Evolutionary conservation across 2,888 invertebrate species (phyloP).

Genomic region (Harpalus rufipes): DNA sequence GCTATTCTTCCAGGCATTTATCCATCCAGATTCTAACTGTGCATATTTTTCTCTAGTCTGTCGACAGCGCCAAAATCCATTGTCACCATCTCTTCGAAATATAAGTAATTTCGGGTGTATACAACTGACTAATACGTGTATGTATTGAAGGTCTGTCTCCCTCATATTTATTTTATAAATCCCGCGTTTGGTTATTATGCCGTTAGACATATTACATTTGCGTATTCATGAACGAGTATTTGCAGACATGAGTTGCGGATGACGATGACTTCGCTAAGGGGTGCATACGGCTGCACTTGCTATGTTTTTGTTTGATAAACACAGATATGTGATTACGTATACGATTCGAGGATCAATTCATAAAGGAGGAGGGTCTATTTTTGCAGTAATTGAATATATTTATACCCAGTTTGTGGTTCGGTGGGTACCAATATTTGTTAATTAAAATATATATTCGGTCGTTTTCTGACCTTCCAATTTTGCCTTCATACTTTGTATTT

Average conservation of each 20-base stretch:
- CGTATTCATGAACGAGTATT: conserved; percentile 47
- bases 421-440: not conserved
- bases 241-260: conserved; percentile 15
- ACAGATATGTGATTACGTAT: not conserved
- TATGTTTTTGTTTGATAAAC: not conserved
- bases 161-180: conserved; percentile 4
- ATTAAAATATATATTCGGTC: no score
- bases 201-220: conserved; percentile 50
- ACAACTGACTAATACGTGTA: not conserved
- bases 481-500: no score
- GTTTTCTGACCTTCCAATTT: no score
- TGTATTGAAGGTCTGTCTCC: not conserved
- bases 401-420: not conserved
- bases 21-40: no score
- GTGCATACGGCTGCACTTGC: not conserved
- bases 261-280: not conserved
- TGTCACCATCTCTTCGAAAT: no score
- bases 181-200: not conserved
- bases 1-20: no score
- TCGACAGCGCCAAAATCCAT: no score
- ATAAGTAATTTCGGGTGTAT: no score
- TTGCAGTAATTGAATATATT: not conserved
- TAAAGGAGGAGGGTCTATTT: not conserved
- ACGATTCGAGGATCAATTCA: not conserved
- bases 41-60: no score